Evolutionary conservation across 2,888 invertebrate genomes (phyloP).

Genomic region (Pandemis corylana): DNA sequence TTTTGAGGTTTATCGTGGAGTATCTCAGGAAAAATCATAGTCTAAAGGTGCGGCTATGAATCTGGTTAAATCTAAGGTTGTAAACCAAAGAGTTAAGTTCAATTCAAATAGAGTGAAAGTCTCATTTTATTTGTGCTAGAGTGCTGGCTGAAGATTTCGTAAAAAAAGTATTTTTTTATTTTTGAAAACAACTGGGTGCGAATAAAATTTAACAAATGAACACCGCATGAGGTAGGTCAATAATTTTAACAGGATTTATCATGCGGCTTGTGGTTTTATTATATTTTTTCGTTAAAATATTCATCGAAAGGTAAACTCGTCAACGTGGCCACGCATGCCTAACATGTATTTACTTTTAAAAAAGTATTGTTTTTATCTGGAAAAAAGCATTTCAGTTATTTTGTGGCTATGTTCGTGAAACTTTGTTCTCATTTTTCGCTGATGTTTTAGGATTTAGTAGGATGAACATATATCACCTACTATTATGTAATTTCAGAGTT

Average conservation of each 20-base stretch:
- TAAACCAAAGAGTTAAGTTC: no score
- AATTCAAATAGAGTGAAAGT: no score
- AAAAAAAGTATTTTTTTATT: no score
- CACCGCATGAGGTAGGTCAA: neutral
- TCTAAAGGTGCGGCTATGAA: neutral
- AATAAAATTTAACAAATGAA: neutral
- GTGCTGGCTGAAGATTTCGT: no score
- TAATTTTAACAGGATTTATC: constrained; percentile 2
- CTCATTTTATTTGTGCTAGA: no score
- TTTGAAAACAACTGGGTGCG: no score
- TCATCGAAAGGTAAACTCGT: constrained; percentile 11
- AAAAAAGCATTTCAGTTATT: no score
- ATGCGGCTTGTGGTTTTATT: constrained; percentile 3
- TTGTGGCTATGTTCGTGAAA: no score
- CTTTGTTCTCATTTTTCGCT: neutral
- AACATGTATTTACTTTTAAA: neutral
- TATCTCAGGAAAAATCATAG: no score
- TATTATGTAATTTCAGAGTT: no score
- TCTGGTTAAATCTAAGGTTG: neutral
- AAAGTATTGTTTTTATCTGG: neutral
- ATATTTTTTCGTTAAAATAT: constrained; percentile 12
- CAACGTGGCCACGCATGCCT: constrained; percentile 21
- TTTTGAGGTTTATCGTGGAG: neutral
- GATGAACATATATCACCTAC: no score
- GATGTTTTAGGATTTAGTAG: neutral